phyloP scores from a whole-genome alignment of 2,888 invertebrate genomes.

The Leptogaster cylindrica region DNA sequence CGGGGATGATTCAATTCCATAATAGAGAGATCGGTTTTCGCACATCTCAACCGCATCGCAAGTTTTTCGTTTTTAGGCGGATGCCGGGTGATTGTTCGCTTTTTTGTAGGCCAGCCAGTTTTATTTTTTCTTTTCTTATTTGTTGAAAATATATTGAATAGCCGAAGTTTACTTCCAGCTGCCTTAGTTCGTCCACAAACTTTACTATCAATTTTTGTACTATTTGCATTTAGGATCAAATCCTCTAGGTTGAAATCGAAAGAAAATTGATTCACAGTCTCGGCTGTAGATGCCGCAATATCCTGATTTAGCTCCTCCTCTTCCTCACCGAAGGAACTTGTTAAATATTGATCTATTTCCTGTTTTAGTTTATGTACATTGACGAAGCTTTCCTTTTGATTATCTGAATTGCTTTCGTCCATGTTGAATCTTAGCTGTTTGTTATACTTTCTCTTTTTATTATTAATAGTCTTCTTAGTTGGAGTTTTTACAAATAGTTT shows the following conservation, averaged over 20 bases:
- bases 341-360: constrained; percentile 59
- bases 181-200: background rate
- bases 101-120: constrained; percentile 80
- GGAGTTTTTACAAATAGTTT: too few species aligned
- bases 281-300: background rate
- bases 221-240: constrained; percentile 46
- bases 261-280: constrained; percentile 51
- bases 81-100: constrained; percentile 51
- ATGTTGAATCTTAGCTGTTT: constrained; percentile 3
- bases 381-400: constrained; percentile 49
- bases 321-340: constrained; percentile 43
- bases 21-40: background rate
- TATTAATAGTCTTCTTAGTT: background rate
- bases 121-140: constrained; percentile 66
- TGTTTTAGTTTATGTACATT: constrained; percentile 51
- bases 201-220: background rate
- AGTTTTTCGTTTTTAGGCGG: constrained; percentile 8
- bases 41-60: background rate
- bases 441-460: background rate
- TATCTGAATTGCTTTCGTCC: constrained; percentile 2
- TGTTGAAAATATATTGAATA: constrained; percentile 41
- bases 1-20: background rate
- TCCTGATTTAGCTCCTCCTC: constrained; percentile 23
- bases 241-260: constrained; percentile 58
- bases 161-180: constrained; percentile 14